Base-by-base conservation (phyloP, 2,113 vertebrate species). In the Sterna hirundo region DNA sequence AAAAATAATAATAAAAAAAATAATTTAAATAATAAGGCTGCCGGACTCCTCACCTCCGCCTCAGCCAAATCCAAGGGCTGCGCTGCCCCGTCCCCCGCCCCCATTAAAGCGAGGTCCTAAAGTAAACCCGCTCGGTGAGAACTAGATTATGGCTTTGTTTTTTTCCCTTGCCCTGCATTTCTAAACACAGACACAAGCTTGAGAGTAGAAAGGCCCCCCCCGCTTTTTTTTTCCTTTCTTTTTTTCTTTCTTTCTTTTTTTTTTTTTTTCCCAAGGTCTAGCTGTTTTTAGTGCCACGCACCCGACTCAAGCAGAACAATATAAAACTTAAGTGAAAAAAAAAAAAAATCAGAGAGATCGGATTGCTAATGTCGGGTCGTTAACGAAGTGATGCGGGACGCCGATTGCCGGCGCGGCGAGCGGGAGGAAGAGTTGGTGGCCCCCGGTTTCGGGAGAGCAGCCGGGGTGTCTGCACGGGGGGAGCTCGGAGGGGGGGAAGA, bases 91-190 rank as follows among this genome's bases (percentile, higher is more conserved):
- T 42, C 9, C 26, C 26, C 52, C 14, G 11, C 51, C 75, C 80
- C 44, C 51, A 32, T 36, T 91, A 85, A 85, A 74, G 75, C 34
- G 93, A 96, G 83, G 88, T 97, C 91, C 91, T 91, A 94, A 94
- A 97, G 96, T 77, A 97, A 98, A 96, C 80, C 95, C 81, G 83
- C 91, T 88, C 66, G 58, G 79, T 85, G 93, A 97, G 96, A 93
- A 94, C 74, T 29, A 75, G 83, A 54, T 89, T 68, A 68, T 72
- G 88, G 88, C 94, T 97, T 94, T 97, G 96, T 97, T 96, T 79
- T 93, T 71, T 55, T 72, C 38, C 85, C 80, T 68, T 88, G 88
- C 85, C 66, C 85, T 57, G 29, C 54, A 20, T 76, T 83, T 80
- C 85, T 47, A 52, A 70, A 54, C 44, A 62, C 71, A 65, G 58